These are phyloP conservation scores for Brachyrhaphis roseni DNA, from an alignment of 2,797 vertebrate species.

Conservation along the genomic window DNA sequence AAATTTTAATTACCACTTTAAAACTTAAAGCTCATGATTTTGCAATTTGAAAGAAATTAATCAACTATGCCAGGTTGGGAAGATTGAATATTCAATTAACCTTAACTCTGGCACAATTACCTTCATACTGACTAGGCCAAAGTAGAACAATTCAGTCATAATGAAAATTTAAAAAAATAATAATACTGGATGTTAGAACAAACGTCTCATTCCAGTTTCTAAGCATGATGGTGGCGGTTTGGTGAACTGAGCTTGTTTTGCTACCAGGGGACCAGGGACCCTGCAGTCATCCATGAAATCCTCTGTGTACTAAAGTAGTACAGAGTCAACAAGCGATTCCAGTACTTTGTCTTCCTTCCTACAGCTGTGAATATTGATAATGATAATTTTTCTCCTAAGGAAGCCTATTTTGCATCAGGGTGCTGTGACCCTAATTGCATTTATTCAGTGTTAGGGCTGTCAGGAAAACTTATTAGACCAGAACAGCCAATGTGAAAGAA, in stretches of 20 bases:
- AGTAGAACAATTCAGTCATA: background rate
- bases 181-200: background rate
- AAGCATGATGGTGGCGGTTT: background rate
- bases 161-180: background rate
- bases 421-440: background rate
- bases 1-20: background rate
- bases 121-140: background rate
- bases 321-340: background rate
- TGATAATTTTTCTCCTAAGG: background rate
- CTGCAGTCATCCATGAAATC: background rate
- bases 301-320: background rate
- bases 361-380: background rate
- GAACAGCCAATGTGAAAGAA: constrained; percentile 15
- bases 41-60: background rate
- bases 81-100: background rate
- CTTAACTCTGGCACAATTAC: background rate
- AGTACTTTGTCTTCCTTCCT: background rate
- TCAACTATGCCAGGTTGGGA: background rate
- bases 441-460: constrained; percentile 7
- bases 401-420: background rate
- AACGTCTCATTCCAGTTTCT: background rate
- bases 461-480: constrained; percentile 5
- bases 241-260: background rate
- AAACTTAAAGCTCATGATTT: background rate
- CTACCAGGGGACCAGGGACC: background rate